A percentile compares a stretch with the other conserved stretches of the same genome.
phyloP scores from a whole-genome alignment of 2,113 vertebrate genomes.

The Mobula hypostoma region DNA sequence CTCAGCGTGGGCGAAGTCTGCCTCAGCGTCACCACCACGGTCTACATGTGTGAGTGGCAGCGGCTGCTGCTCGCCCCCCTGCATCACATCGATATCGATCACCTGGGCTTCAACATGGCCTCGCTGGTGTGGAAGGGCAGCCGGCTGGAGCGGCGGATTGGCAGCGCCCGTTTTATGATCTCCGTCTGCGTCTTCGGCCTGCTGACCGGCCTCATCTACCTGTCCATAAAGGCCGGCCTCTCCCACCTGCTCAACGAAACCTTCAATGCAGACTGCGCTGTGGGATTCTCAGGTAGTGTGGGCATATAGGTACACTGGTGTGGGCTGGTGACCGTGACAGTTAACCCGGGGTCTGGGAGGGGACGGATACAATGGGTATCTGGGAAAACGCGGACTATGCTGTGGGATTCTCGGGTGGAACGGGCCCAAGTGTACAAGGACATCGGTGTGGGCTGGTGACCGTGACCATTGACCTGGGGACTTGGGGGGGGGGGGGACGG shows the following conservation, averaged over 20 bases:
- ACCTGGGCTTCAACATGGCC: constrained; percentile 39
- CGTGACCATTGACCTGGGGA: too few species aligned
- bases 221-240: neutral
- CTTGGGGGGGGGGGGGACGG: neutral
- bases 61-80: constrained; percentile 8
- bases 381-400: neutral
- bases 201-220: neutral
- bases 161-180: neutral
- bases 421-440: too few species aligned
- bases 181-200: neutral
- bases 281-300: constrained; percentile 37
- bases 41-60: neutral
- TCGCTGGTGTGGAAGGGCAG: constrained; percentile 33
- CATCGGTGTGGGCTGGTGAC: too few species aligned
- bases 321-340: too few species aligned
- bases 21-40: constrained; percentile 11
- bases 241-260: neutral
- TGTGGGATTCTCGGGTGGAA: too few species aligned
- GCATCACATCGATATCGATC: constrained; percentile 23
- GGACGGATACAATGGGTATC: neutral
- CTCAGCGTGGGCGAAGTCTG: neutral
- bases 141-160: neutral
- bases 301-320: too few species aligned
- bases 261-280: constrained; percentile 1
- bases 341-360: too few species aligned